Conservation (phyloP, 1,140 invertebrate genomes). For the Meteorus sp. region DNA sequence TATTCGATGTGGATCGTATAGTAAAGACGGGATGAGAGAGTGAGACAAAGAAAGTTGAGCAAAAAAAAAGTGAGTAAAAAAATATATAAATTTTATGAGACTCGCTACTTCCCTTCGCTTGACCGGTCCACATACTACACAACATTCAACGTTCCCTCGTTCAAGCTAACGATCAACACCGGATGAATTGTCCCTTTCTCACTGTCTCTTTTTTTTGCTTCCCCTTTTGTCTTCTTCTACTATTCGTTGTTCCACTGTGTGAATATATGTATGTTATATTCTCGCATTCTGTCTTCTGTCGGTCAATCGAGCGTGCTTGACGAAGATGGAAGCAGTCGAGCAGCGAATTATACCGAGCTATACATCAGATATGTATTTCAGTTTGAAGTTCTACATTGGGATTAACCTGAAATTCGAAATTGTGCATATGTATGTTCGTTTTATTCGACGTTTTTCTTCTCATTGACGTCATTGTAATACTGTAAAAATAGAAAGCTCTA, state of each 20-base stretch:
- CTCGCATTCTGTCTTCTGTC: not conserved
- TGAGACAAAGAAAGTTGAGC: not conserved
- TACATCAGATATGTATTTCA: too few species aligned
- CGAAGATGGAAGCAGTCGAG: too few species aligned
- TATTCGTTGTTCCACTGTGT: not conserved
- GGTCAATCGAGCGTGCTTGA: not conserved
- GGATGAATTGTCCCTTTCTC: slow-evolving; percentile 22
- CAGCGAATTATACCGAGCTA: too few species aligned
- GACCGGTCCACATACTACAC: slow-evolving; percentile 5
- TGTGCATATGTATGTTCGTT: too few species aligned
- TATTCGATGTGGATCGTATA: slow-evolving; percentile 14
- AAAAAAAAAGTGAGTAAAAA: not conserved
- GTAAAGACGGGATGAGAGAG: not conserved
- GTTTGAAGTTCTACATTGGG: too few species aligned
- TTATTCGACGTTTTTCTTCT: not conserved
- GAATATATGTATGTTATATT: too few species aligned
- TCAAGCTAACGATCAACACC: slow-evolving; percentile 17
- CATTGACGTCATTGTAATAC: not conserved
- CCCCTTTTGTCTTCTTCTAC: not conserved
- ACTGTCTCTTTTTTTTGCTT: not conserved
- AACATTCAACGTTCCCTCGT: not conserved
- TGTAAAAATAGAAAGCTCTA: not conserved
- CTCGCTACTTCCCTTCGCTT: slow-evolving; percentile 3
- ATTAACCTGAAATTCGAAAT: too few species aligned
- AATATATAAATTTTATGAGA: too few species aligned